A percentile compares a stretch with the other conserved stretches of the same genome.
Conservation (phyloP, 2,797 vertebrate species). For the Pantherophis alleghaniensis region DNA sequence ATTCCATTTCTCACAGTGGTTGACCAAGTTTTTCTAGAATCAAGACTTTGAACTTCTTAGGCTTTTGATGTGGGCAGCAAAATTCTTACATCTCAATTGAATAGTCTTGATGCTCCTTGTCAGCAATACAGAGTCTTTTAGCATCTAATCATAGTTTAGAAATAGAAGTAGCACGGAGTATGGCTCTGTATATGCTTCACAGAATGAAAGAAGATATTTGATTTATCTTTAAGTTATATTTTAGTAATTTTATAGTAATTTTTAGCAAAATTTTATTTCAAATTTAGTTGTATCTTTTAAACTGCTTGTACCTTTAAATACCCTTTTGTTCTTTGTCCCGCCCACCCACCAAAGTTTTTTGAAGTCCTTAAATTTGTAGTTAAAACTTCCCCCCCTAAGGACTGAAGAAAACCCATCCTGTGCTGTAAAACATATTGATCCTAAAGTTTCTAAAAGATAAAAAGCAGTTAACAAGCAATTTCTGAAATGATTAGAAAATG, state of each 20-base stretch:
- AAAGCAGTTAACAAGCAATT: neutral
- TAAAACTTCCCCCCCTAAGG: neutral
- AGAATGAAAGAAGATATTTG: neutral
- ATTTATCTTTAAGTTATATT: neutral
- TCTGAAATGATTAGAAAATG: neutral
- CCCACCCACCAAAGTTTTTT: neutral
- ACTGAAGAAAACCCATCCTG: neutral
- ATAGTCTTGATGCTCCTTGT: neutral
- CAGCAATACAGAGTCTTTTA: neutral
- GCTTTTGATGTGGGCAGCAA: neutral
- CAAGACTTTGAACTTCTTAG: neutral
- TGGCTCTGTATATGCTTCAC: neutral
- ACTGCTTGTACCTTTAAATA: neutral
- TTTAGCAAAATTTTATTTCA: neutral
- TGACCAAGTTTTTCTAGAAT: neutral
- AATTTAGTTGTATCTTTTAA: neutral
- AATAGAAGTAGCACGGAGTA: neutral
- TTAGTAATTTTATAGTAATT: neutral
- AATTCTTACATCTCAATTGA: neutral
- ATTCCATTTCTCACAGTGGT: neutral
- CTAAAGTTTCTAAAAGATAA: neutral
- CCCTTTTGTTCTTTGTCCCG: neutral
- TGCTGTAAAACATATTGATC: neutral
- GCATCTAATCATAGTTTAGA: neutral
- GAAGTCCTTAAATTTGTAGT: neutral